Conservation (phyloP, 2,113 vertebrate species). For the Laterallus jamaicensis region DNA sequence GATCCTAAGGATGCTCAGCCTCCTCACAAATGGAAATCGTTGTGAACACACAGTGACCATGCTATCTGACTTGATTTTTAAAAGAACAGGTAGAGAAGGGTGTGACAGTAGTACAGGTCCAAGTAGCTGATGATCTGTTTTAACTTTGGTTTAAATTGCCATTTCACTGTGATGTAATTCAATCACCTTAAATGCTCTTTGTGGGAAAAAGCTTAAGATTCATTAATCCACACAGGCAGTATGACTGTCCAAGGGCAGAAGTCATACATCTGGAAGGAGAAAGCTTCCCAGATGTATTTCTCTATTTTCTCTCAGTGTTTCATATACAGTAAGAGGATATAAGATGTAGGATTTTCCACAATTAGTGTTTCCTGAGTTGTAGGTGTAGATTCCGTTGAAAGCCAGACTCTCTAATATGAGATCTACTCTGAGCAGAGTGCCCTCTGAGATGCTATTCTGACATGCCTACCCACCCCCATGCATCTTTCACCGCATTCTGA, state of each 20-base stretch:
- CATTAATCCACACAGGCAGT: not conserved
- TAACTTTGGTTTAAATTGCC: not conserved
- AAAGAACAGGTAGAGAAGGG: not conserved
- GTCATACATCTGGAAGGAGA: not conserved
- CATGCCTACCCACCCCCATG: not conserved
- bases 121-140: not conserved
- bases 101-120: not conserved
- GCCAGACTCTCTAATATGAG: not conserved
- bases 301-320: not conserved
- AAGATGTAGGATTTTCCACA: not conserved
- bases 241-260: not conserved
- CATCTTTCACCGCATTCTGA: not conserved
- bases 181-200: not conserved
- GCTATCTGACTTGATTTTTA: not conserved
- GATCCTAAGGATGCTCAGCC: not conserved
- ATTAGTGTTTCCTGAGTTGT: not conserved
- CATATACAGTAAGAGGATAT: not conserved
- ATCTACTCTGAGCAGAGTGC: not conserved
- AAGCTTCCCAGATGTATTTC: not conserved
- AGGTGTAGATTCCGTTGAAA: not conserved
- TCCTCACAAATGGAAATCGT: accelerated
- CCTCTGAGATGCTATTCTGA: not conserved
- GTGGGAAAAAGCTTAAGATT: not conserved
- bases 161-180: not conserved
- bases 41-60: accelerated